phyloP scores from a whole-genome alignment of 2,888 invertebrate species.

The Apamea sordens region DNA sequence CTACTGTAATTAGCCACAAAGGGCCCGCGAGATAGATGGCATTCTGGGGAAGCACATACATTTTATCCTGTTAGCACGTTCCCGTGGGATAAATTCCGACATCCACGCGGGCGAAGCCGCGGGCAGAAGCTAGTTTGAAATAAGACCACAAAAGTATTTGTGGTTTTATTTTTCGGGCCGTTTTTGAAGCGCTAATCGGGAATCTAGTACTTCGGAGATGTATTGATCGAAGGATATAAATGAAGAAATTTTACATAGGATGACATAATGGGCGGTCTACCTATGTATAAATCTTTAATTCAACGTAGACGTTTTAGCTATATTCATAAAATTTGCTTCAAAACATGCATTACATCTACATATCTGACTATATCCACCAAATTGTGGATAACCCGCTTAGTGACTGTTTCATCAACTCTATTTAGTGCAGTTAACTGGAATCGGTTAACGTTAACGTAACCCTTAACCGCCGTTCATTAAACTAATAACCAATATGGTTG shows the following conservation, averaged over 20 bases:
- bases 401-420: constrained; percentile 38
- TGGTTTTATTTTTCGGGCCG: too few species aligned
- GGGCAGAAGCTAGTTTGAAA: too few species aligned
- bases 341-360: not conserved
- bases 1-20: too few species aligned
- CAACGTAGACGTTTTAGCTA: not conserved
- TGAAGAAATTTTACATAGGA: not conserved
- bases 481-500: constrained; percentile 50
- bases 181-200: too few species aligned
- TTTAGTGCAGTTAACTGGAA: constrained; percentile 41
- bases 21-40: too few species aligned
- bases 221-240: too few species aligned
- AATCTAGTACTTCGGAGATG: too few species aligned
- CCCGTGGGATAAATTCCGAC: too few species aligned
- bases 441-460: constrained; percentile 35
- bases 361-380: constrained; percentile 14
- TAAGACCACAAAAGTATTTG: too few species aligned
- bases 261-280: not conserved
- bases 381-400: constrained; percentile 25
- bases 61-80: too few species aligned
- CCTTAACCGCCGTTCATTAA: constrained; percentile 44
- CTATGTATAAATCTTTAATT: not conserved
- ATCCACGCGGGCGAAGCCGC: too few species aligned
- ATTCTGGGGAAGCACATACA: too few species aligned
- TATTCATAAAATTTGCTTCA: not conserved